Evolutionary conservation across 2,888 invertebrate species (phyloP), one percentile per base, ranked within the genome.

Genomic region (Dicyrtoma fusca): DNA sequence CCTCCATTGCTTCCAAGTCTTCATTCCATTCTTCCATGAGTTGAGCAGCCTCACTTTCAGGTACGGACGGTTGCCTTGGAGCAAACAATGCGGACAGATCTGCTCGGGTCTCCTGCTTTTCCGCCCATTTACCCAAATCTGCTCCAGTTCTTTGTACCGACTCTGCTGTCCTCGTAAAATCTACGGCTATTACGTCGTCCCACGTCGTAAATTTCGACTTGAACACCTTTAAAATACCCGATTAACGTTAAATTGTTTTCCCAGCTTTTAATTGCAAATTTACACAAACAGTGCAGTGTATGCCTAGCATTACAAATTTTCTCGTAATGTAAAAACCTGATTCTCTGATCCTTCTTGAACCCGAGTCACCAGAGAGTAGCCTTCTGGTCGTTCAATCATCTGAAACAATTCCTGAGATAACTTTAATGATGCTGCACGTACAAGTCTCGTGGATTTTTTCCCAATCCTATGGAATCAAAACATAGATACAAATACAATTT

Each of bases 111-210:
- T 94, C 93, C 84, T 94, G 94, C 79, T 91, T 88, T 76, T 89
- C 89, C 0, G 94, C 94, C 95, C 95, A 95, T 83, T 91, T 90
- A 11, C 91, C 94, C 75, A 99, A 87, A 86, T 99, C 97, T 0
- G 96, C 97, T 14, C 99, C 99, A 17, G 98, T 95, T 82, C 95
- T 90, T 49, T 92, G 92, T 0, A 99, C 97, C 0, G 97, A 97
- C 83, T 96, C 97, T 0, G 97, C 97, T 0, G 98, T 98, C 77
- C 98, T 89, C 0, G 99, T 99, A 84, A 96, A 99, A 86, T 99
- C 99, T 8, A 98, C 98, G 0, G 96, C 97, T 81, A 99, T 95
- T 19, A 99, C 96, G 85, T 99, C 98, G 83, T 99, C 97, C 99
- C 99, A 99, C 10, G 95, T 97, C 61, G 89, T 85, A 85, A 99